These are phyloP conservation scores for Cacoxenus indagator DNA, from an alignment of 2,888 invertebrate genomes.

Conservation along the genomic window DNA sequence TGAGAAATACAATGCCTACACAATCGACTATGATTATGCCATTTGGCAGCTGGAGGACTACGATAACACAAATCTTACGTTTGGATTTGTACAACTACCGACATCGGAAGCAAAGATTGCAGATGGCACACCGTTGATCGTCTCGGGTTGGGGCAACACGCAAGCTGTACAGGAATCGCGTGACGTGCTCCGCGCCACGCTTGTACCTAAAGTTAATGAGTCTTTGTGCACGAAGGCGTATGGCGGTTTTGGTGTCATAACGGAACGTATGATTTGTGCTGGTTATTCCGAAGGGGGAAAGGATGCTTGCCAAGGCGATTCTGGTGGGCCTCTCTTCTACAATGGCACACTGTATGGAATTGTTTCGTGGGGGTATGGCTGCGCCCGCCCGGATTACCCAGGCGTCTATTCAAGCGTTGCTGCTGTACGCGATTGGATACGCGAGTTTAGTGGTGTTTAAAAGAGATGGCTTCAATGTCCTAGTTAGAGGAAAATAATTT, in stretches of 20 bases:
- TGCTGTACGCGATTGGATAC: slow-evolving; percentile 58
- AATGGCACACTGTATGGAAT: slow-evolving; percentile 57
- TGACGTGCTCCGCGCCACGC: slow-evolving; percentile 48
- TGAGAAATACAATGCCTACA: slow-evolving; percentile 62
- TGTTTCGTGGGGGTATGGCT: slow-evolving; percentile 68
- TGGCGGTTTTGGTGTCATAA: slow-evolving; percentile 49
- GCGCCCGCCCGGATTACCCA: slow-evolving; percentile 59
- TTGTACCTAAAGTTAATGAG: slow-evolving; percentile 60
- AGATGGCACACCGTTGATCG: slow-evolving; percentile 50
- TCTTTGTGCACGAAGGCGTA: slow-evolving; percentile 50
- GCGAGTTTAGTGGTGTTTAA: slow-evolving; percentile 41
- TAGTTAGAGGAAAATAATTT: neutral
- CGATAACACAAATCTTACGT: slow-evolving; percentile 41
- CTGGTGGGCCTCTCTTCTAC: slow-evolving; percentile 62
- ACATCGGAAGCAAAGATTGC: slow-evolving; percentile 46
- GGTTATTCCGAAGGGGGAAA: slow-evolving; percentile 59
- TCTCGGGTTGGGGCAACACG: slow-evolving; percentile 69
- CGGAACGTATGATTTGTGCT: slow-evolving; percentile 65
- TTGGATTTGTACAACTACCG: slow-evolving; percentile 51
- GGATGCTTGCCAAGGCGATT: slow-evolving; percentile 67
- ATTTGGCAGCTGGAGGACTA: slow-evolving; percentile 62
- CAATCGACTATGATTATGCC: slow-evolving; percentile 70
- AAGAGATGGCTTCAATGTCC: no score
- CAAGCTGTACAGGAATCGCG: slow-evolving; percentile 46
- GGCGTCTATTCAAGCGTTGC: slow-evolving; percentile 63